A percentile compares a stretch with the other conserved stretches of the same genome.
Evolutionary conservation across 2,113 vertebrate genomes (phyloP).

Genomic region (Sterna hirundo): DNA sequence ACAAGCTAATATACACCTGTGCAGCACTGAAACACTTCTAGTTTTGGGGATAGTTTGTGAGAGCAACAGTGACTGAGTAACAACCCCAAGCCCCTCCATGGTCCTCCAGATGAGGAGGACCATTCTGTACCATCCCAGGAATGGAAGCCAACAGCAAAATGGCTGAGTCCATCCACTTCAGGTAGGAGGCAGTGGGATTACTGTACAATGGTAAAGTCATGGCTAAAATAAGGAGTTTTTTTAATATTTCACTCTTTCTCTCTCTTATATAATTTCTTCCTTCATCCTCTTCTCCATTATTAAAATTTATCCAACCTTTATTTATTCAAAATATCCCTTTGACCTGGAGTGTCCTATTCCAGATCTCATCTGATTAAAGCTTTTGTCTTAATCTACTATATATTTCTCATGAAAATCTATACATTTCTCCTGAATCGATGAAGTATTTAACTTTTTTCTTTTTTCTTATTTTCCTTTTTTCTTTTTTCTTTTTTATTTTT

Average conservation of each 20-base stretch:
- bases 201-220: neutral
- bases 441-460: neutral
- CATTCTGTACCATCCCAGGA: neutral
- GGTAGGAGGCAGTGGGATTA: neutral
- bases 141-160: neutral
- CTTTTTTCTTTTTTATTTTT: too few relatives aligned
- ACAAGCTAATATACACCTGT: neutral
- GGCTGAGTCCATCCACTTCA: too few relatives aligned
- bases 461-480: too few relatives aligned
- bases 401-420: neutral
- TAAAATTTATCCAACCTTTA: neutral
- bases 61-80: neutral
- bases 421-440: neutral
- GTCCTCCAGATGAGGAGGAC: neutral
- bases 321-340: neutral
- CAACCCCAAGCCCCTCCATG: neutral
- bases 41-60: neutral
- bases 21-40: neutral
- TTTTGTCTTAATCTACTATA: neutral
- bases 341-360: neutral
- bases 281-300: neutral
- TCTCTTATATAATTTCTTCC: neutral
- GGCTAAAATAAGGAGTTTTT: neutral
- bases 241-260: neutral
- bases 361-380: neutral